Conservation (phyloP, 2,797 vertebrate species). For the Coregonus ussuriensis region DNA sequence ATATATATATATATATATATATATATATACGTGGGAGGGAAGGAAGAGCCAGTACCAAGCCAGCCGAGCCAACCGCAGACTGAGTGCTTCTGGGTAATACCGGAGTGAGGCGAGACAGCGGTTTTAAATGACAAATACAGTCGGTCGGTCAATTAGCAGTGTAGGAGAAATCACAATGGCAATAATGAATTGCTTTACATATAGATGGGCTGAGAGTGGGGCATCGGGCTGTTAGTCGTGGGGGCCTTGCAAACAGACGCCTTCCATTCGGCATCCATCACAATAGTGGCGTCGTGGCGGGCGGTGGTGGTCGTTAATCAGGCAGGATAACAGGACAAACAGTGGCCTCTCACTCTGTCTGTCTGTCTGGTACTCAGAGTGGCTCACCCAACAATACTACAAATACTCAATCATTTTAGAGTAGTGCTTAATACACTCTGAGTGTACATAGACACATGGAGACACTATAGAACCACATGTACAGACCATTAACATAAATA, state of each 20-base stretch:
- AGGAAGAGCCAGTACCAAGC: no score
- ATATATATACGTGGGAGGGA: slow-evolving; percentile 6
- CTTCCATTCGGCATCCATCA: slow-evolving; percentile 27
- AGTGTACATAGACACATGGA: background rate
- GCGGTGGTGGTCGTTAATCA: slow-evolving; percentile 34
- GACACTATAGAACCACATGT: background rate
- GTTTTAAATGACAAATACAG: slow-evolving; percentile 33
- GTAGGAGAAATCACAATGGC: slow-evolving; percentile 23
- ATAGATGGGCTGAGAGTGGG: slow-evolving; percentile 20
- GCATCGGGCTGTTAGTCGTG: background rate
- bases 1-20: background rate
- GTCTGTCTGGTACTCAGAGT: background rate
- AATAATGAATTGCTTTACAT: slow-evolving; percentile 51
- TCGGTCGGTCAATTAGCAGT: background rate
- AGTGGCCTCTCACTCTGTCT: background rate
- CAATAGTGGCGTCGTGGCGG: background rate
- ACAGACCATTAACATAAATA: background rate
- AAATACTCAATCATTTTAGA: slow-evolving; percentile 2
- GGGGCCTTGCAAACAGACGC: slow-evolving; percentile 8
- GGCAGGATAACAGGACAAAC: slow-evolving; percentile 1
- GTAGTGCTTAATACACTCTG: background rate
- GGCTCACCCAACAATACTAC: background rate
- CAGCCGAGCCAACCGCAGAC: background rate
- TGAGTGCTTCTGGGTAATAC: slow-evolving; percentile 19
- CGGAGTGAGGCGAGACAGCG: slow-evolving; percentile 6